Evolutionary conservation across 2,888 invertebrate genomes (phyloP), one percentile per base, ranked within the genome.

Genomic region (Bombylius major): DNA sequence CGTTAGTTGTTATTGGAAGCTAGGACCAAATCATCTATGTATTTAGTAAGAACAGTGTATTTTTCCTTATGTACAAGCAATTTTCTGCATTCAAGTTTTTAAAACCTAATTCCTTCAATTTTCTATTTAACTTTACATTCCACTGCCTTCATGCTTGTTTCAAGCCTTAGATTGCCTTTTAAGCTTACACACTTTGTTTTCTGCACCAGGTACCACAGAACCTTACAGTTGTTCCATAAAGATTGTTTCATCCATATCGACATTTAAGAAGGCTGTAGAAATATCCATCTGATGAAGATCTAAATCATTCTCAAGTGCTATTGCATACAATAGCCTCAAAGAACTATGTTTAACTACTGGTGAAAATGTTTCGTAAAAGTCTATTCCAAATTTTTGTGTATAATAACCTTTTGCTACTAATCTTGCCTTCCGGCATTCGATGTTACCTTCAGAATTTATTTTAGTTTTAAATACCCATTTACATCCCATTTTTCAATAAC

Each of bases 211-310:
- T 8, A 8, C 36, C 6, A 36, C 9, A 46, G 33, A 52, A 31
- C 60, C 60, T 51, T n/a, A 42, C 9, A 58, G 58, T 36, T 60
- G 58, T 23, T 54, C 36, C 56, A 62, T 59, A 44, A 56, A 60
- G 34, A 62, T 57, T 47, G 57, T 56, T 46, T 62, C 59, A 4
- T 57, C 47, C 11, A 62, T 31, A 5, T 60, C 53, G 14, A 60
- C 59, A 50, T 61, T 54, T 13, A 62, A 47, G 53, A 62, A 61
- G 34, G 59, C 59, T 9, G 59, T 62, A 14, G 39, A 42, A 36
- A 48, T 42, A 46, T 59, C 53, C 47, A 56, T 51, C 36, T 59
- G 54, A 44, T 54, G 55, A 3, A 56, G 13, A 49, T 50, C 14
- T 42, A 60, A 50, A 14, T 51, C 39, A 11, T 45, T 47, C 14